Conservation (phyloP, 2,797 vertebrate species). For the Acrocephalus scirpaceus region DNA sequence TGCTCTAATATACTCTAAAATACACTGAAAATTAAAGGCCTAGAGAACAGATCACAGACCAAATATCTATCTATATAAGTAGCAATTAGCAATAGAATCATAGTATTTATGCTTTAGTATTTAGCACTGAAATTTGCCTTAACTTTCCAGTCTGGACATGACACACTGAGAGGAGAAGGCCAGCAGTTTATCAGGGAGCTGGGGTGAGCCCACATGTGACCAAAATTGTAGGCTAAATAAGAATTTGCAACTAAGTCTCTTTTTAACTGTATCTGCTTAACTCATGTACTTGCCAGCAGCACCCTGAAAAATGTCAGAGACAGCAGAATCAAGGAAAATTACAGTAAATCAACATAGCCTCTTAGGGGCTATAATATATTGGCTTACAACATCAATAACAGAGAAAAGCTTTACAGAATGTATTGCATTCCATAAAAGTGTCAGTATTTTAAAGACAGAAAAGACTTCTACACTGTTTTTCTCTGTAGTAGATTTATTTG, state of each 20-base stretch:
- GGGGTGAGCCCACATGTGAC: background rate
- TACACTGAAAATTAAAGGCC: conserved; percentile 18
- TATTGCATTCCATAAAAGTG: background rate
- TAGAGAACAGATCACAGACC: background rate
- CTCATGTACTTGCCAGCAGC: background rate
- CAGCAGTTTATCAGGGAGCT: background rate
- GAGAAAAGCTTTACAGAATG: background rate
- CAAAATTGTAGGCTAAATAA: conserved; percentile 15
- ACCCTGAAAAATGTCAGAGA: background rate
- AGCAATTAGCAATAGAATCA: background rate
- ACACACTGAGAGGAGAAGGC: background rate
- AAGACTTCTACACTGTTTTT: background rate
- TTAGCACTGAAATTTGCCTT: background rate
- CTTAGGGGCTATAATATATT: background rate
- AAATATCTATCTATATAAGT: background rate
- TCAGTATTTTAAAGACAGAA: background rate
- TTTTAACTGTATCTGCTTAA: background rate
- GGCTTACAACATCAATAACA: background rate
- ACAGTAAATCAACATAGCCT: background rate
- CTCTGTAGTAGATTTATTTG: background rate
- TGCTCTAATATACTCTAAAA: background rate
- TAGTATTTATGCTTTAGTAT: background rate
- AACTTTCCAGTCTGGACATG: background rate
- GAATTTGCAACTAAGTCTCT: background rate
- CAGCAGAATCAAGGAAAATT: conserved; percentile 4